Percentiles rank a stretch among this genome's conserved stretches.
Evolutionary conservation across 2,113 vertebrate genomes (phyloP).

Genomic region (Eclectus roratus): DNA sequence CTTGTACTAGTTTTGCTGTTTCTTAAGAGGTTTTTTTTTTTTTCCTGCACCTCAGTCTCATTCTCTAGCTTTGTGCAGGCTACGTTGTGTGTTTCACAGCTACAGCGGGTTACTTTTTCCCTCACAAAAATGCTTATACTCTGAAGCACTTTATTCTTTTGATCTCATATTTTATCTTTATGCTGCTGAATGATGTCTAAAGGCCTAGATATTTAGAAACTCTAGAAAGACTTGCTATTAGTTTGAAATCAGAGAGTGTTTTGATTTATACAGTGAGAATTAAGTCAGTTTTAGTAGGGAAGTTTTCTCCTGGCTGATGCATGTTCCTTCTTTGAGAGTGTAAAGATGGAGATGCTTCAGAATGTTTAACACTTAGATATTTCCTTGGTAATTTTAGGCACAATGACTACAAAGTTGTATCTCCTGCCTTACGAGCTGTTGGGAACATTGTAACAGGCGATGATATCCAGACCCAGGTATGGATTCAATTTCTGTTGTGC

Average conservation of each 20-base stretch:
- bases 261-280: background rate
- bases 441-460: constrained; percentile 98
- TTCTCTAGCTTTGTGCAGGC: background rate
- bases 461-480: constrained; percentile 96
- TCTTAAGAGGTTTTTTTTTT: background rate
- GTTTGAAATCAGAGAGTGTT: background rate
- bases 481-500: background rate
- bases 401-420: constrained; percentile 96
- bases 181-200: background rate
- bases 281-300: background rate
- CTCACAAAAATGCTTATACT: background rate
- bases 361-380: background rate
- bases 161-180: background rate
- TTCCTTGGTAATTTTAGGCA: constrained; percentile 80
- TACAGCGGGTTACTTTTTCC: background rate
- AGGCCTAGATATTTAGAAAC: background rate
- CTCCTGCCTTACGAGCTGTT: constrained; percentile 92
- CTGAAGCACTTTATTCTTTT: background rate
- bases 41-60: background rate
- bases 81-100: background rate
- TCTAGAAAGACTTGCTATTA: background rate
- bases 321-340: background rate
- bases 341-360: background rate
- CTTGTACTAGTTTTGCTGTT: background rate
- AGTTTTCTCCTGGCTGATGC: background rate